phyloP scores from a whole-genome alignment of 2,113 vertebrate species.

The Melanocharis versteri region DNA sequence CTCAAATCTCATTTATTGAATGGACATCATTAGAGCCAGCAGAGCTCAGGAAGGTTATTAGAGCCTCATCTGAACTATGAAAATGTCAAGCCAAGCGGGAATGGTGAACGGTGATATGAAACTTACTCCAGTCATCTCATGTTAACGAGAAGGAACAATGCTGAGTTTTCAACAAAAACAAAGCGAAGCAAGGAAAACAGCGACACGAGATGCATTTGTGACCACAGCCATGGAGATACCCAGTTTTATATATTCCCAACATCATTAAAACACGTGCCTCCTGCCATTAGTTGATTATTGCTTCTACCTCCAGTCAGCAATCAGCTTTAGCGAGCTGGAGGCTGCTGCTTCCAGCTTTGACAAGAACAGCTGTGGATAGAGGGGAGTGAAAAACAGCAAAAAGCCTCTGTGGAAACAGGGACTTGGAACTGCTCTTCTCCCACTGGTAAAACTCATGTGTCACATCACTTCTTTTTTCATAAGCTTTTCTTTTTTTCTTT shows the following conservation, averaged over 20 bases:
- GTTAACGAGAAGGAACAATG: constrained; percentile 67
- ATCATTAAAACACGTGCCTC: constrained; percentile 70
- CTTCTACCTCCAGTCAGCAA: not conserved
- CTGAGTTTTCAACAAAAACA: not conserved
- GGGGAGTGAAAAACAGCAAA: not conserved
- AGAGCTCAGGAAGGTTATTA: constrained; percentile 69
- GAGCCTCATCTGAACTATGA: constrained; percentile 61
- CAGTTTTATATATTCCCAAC: not conserved
- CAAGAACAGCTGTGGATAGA: not conserved
- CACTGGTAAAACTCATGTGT: not conserved
- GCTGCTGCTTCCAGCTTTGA: not conserved
- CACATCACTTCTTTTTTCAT: not conserved
- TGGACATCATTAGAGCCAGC: constrained; percentile 71
- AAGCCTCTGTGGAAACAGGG: not conserved
- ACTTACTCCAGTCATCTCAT: constrained; percentile 51
- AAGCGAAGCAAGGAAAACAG: not conserved
- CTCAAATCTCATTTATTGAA: constrained; percentile 42
- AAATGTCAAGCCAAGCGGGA: constrained; percentile 69
- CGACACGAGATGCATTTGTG: constrained; percentile 6
- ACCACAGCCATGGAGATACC: not conserved
- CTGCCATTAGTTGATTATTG: constrained; percentile 8
- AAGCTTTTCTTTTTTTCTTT: not conserved
- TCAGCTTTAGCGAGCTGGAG: not conserved
- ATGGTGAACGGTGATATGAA: constrained; percentile 44
- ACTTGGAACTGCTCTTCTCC: not conserved